Evolutionary conservation across 2,113 vertebrate species (phyloP).

Genomic region (Anguilla japonica): DNA sequence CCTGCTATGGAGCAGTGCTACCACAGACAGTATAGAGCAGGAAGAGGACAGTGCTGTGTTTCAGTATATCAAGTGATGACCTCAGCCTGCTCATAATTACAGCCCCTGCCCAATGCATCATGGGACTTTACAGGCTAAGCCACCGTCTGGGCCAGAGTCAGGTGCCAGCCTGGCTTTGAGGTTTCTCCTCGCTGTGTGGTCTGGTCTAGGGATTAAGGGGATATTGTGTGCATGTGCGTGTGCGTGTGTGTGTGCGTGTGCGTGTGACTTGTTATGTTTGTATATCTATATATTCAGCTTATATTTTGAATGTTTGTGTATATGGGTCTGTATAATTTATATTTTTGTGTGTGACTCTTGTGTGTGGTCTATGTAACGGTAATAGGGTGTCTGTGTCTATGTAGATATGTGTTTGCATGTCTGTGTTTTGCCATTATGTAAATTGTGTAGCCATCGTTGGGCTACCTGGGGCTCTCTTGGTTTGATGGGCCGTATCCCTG

Average conservation of each 20-base stretch:
- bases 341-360: neutral
- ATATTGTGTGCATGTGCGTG: neutral
- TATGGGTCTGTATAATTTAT: too few relatives aligned
- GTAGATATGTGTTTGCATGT: neutral
- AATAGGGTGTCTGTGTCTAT: neutral
- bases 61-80: neutral
- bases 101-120: too few relatives aligned
- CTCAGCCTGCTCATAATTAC: too few relatives aligned
- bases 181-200: neutral
- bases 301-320: conserved; percentile 33
- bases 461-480: conserved; percentile 27
- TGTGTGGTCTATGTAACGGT: neutral
- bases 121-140: too few relatives aligned
- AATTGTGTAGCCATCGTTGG: conserved; percentile 2
- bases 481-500: conserved; percentile 44
- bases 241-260: neutral
- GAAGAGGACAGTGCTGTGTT: neutral
- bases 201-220: neutral
- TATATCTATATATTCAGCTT: conserved; percentile 20
- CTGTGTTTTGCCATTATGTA: conserved; percentile 29
- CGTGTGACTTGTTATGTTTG: neutral
- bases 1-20: too few relatives aligned
- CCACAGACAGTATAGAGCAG: too few relatives aligned
- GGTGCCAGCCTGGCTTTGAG: neutral
- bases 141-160: neutral